These are phyloP conservation scores for Drosophila dunni DNA, from an alignment of 1,140 invertebrate genomes.

Conservation along the genomic window DNA sequence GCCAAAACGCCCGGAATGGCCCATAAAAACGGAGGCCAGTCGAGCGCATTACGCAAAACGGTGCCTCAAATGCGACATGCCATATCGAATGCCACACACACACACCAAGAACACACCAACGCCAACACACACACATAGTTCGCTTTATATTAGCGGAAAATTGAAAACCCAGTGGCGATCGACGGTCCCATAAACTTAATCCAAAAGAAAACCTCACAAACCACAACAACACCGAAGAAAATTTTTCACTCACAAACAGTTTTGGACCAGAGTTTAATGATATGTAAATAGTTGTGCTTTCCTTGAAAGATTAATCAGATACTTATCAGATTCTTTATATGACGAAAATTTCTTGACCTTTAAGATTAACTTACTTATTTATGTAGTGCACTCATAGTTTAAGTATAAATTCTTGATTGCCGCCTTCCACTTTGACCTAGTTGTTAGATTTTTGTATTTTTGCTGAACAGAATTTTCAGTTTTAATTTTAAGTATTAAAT, in stretches of 20 bases:
- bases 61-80: conserved; percentile 57
- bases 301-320: no score
- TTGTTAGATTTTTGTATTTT: no score
- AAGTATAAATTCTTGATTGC: no score
- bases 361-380: no score
- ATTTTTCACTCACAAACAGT: not conserved
- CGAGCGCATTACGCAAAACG: conserved; percentile 79
- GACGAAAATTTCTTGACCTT: no score
- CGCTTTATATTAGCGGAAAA: conserved; percentile 63
- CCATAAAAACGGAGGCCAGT: conserved; percentile 72
- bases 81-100: conserved; percentile 34
- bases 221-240: not conserved
- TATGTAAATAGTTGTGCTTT: no score
- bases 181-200: conserved; percentile 14
- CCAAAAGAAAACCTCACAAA: conserved; percentile 4
- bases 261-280: no score
- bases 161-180: conserved; percentile 65
- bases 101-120: conserved; percentile 1
- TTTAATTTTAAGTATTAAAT: no score
- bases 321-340: no score
- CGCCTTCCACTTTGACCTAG: no score
- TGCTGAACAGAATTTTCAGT: no score
- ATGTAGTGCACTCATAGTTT: no score
- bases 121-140: not conserved
- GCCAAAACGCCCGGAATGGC: conserved; percentile 73